Evolutionary conservation across 2,797 vertebrate species (phyloP).

Genomic region (Sebastes oblongus): DNA sequence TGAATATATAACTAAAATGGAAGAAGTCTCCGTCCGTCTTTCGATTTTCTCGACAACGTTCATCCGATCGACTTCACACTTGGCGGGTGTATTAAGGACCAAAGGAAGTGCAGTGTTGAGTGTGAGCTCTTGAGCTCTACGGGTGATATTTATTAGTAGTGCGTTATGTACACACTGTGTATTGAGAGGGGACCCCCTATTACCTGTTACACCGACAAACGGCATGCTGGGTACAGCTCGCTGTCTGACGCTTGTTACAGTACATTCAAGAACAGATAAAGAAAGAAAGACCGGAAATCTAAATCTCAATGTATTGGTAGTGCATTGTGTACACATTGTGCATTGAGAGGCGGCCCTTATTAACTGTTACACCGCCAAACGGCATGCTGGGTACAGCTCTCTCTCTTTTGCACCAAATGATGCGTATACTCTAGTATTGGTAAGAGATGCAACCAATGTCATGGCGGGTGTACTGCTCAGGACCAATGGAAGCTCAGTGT

Average conservation of each 20-base stretch:
- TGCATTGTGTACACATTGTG: background rate
- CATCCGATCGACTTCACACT: background rate
- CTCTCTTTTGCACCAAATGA: no score
- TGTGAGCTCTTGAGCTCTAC: background rate
- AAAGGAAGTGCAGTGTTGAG: background rate
- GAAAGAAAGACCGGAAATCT: no score
- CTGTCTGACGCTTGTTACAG: no score
- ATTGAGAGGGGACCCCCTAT: background rate
- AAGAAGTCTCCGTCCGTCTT: background rate
- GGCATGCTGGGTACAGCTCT: background rate
- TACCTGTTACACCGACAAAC: background rate
- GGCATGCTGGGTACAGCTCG: background rate
- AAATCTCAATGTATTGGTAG: no score
- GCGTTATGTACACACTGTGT: background rate
- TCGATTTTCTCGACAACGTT: background rate
- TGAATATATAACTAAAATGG: background rate
- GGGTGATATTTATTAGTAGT: background rate
- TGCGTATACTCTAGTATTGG: no score
- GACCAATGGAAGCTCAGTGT: no score
- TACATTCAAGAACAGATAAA: no score
- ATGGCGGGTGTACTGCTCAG: no score
- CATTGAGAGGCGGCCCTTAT: background rate
- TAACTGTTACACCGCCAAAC: background rate
- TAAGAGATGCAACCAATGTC: no score
- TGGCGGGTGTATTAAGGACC: no score